These are phyloP conservation scores for Oceanites oceanicus DNA, from an alignment of 2,113 vertebrate species.

Conservation along the genomic window DNA sequence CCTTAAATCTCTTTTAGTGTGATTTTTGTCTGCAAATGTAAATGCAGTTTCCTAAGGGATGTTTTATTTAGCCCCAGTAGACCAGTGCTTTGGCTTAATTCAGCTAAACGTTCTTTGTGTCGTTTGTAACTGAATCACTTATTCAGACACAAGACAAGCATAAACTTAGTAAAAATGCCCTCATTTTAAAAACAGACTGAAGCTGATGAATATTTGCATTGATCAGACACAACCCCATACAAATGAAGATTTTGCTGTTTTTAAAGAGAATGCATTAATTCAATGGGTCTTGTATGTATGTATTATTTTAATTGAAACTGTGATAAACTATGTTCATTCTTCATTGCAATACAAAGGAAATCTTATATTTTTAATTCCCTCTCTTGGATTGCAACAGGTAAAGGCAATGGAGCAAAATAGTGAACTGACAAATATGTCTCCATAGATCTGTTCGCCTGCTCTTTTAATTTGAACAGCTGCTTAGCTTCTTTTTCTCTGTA, in stretches of 20 bases:
- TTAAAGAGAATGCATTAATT: conserved; percentile 17
- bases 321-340: conserved; percentile 11
- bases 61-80: conserved; percentile 31
- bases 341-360: background rate
- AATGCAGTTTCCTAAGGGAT: conserved; percentile 36
- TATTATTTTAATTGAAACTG: conserved; percentile 27
- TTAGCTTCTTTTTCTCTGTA: background rate
- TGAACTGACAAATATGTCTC: background rate
- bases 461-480: background rate
- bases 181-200: conserved; percentile 14
- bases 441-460: background rate
- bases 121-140: conserved; percentile 50
- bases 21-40: conserved; percentile 42
- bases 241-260: conserved; percentile 49
- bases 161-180: conserved; percentile 21
- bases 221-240: conserved; percentile 36
- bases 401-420: background rate
- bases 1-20: background rate
- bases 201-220: conserved; percentile 61
- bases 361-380: background rate
- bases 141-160: conserved; percentile 32
- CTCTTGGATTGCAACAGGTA: background rate
- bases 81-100: conserved; percentile 40
- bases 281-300: background rate
- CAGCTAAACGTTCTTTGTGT: conserved; percentile 50